These are phyloP conservation scores for Popillia japonica DNA, from an alignment of 1,140 invertebrate species.

Conservation along the genomic window DNA sequence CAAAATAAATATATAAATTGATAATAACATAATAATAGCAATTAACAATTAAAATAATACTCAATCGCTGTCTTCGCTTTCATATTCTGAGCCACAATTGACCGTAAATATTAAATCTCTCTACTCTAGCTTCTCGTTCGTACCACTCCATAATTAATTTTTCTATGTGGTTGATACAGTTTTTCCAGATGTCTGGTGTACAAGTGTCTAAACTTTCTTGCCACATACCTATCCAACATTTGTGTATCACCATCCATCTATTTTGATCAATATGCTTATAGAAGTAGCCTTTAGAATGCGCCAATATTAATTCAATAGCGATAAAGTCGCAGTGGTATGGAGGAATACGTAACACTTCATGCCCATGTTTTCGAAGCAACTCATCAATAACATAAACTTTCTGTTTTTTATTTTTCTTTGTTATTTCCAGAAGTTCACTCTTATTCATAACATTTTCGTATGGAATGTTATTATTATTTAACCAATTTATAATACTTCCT, in stretches of 20 bases:
- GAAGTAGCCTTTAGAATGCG: slow-evolving; percentile 49
- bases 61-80: no score
- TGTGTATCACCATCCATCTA: not conserved
- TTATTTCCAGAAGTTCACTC: not conserved
- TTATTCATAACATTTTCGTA: no score
- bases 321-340: slow-evolving; percentile 58
- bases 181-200: no score
- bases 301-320: slow-evolving; percentile 58
- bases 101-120: not conserved
- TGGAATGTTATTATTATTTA: not conserved
- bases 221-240: not conserved
- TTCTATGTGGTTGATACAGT: no score
- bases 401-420: not conserved
- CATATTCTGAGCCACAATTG: no score
- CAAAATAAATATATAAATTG: not conserved
- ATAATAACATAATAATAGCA: no score
- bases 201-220: not conserved
- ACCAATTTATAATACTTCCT: not conserved
- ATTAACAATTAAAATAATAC: not conserved
- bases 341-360: slow-evolving; percentile 45
- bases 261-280: slow-evolving; percentile 39
- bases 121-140: not conserved
- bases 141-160: not conserved
- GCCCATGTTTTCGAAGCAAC: not conserved
- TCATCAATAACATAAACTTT: not conserved